Base-by-base conservation (phyloP, 1,140 invertebrate species). In the Ptiloglossa arizonensis region DNA sequence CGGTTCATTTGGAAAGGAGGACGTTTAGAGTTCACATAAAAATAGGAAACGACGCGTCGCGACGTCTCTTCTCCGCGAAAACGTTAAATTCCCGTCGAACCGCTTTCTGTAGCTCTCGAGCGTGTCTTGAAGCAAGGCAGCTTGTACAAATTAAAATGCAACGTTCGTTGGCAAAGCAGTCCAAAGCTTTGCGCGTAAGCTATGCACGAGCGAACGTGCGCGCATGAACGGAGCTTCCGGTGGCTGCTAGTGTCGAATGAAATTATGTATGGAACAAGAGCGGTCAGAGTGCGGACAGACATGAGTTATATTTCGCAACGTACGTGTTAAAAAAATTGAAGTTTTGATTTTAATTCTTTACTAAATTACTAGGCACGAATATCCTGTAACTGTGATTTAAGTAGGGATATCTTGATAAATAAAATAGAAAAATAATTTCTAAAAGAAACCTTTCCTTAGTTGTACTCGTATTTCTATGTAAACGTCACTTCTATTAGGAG, bases 131-230 rank as follows among this genome's bases (percentile, higher is more conserved):
- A 56, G 50, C 22, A 38, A 8, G 1, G 15, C 19, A n/a, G 44
- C 63, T 68, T 68, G 19, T 50, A 59, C 19, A 59, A 69, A 76
- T 76, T 76, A 76, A 59, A 59, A 76, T 76, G 73, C 64, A 69
- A 59, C 64, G 41, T 44, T 29, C 73, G 64, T 76, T 27, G 29
- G 6, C 54, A 15, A 50, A 59, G 22, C 54, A 66, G 64, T 75
- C 2, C 9, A 19, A 75, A 75, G 22, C 11, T 67, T 68, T 68
- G 59, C 64, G 38, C 38, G 73, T 5, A 19, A 67, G 41, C 35
- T 46, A 17, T 44, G 8, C 29, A 29, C 5, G 27, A 5, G 5
- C 9, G 5, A 6, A 41, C 73, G 29, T 75, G 52, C 32, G 27
- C 22, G 15, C 29, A 8, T 63, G 38, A 54, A 73, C 48, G 24